phyloP scores from a whole-genome alignment of 1,140 invertebrate genomes.

The Drosophila orena region DNA sequence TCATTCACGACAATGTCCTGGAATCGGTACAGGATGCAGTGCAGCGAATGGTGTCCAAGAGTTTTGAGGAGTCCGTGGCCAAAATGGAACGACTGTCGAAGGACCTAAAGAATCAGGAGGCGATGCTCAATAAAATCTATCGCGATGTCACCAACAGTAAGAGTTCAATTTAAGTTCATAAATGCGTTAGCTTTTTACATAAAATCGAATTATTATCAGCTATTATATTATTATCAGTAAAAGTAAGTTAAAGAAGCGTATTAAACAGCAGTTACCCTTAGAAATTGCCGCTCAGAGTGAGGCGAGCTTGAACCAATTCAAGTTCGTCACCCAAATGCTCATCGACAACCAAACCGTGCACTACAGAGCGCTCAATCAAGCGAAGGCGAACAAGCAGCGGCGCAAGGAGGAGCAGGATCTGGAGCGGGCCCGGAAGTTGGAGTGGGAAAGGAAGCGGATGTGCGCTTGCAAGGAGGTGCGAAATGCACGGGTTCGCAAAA shows the following conservation, averaged over 20 bases:
- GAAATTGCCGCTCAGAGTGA: slow-evolving; percentile 58
- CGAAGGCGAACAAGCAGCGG: slow-evolving; percentile 2
- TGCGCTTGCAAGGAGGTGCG: neutral
- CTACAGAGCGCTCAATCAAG: slow-evolving; percentile 36
- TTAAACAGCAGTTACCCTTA: neutral
- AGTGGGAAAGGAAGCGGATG: slow-evolving; percentile 5
- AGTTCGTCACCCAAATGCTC: slow-evolving; percentile 68
- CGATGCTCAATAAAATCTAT: slow-evolving; percentile 32
- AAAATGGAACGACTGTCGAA: slow-evolving; percentile 35
- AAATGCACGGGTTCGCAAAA: neutral
- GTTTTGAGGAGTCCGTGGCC: slow-evolving; percentile 38
- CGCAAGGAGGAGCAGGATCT: slow-evolving; percentile 2
- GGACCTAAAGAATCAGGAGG: slow-evolving; percentile 36
- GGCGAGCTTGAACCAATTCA: slow-evolving; percentile 65
- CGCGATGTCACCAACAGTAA: slow-evolving; percentile 53
- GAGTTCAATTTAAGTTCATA: no score
- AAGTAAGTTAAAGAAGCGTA: no score
- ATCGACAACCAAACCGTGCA: slow-evolving; percentile 66
- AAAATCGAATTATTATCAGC: neutral
- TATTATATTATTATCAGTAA: no score
- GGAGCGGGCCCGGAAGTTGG: neutral
- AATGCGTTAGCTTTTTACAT: no score
- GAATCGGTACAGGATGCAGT: slow-evolving; percentile 55
- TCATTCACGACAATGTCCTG: slow-evolving; percentile 64
- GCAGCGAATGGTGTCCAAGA: slow-evolving; percentile 42